Evolutionary conservation across 2,113 vertebrate genomes (phyloP).

Genomic region (Heterochromis multidens): DNA sequence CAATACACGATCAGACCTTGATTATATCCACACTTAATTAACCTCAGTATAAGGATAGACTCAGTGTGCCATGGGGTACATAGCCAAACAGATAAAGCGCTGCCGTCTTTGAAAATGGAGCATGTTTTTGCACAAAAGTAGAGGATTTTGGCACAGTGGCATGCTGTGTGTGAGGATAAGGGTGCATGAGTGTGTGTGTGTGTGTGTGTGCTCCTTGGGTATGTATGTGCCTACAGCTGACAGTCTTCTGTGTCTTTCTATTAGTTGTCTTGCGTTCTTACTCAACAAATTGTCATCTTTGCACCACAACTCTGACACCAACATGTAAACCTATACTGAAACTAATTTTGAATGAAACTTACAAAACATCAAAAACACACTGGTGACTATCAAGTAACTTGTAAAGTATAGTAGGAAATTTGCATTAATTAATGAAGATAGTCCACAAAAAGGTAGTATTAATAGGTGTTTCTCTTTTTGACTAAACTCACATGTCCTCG

Average conservation of each 20-base stretch:
- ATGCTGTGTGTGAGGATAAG: not conserved
- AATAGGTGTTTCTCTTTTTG: not conserved
- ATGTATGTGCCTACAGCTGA: not conserved
- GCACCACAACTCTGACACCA: not conserved
- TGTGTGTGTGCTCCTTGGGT: not conserved
- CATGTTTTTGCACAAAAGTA: slow-evolving; percentile 35
- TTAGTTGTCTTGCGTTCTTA: not conserved
- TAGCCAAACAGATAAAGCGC: slow-evolving; percentile 28
- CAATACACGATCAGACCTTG: slow-evolving; percentile 64
- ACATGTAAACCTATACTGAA: not conserved
- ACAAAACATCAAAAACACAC: slow-evolving; percentile 59
- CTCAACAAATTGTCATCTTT: not conserved
- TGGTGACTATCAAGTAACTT: slow-evolving; percentile 56
- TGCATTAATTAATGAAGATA: not conserved
- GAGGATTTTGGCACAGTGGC: slow-evolving; percentile 17
- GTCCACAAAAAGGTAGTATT: not conserved
- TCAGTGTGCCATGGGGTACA: not conserved
- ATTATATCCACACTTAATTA: slow-evolving; percentile 76
- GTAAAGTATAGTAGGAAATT: not conserved
- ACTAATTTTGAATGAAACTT: not conserved
- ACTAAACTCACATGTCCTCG: slow-evolving; percentile 8
- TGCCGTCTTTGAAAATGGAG: slow-evolving; percentile 35
- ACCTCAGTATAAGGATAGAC: slow-evolving; percentile 49
- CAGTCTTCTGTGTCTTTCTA: not conserved
- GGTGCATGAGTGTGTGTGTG: not conserved